Conservation (phyloP, 2,797 vertebrate species). For the Oreonectes daqikongensis region DNA sequence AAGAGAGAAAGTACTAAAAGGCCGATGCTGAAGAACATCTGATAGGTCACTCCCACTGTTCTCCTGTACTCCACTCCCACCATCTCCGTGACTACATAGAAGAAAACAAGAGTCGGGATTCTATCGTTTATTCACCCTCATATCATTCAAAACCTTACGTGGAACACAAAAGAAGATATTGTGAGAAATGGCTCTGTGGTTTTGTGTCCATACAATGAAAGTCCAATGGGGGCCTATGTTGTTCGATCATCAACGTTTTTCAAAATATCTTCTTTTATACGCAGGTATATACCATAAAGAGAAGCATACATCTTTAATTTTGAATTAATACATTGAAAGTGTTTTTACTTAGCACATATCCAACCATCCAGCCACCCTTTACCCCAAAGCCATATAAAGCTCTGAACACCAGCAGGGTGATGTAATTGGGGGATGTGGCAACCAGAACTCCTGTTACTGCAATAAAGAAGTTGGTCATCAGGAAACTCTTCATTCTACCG, state of each 20-base stretch:
- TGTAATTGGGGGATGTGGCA: conserved; percentile 87
- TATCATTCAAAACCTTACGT: too few species aligned
- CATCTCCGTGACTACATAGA: conserved; percentile 87
- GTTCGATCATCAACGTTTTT: too few species aligned
- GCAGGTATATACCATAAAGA: too few species aligned
- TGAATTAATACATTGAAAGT: not conserved
- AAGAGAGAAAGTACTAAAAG: conserved; percentile 90
- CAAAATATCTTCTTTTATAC: too few species aligned
- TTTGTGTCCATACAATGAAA: too few species aligned
- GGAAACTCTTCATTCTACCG: conserved; percentile 86
- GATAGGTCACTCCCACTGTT: conserved; percentile 87
- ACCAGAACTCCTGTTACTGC: conserved; percentile 85
- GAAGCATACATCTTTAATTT: too few species aligned
- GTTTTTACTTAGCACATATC: conserved; percentile 88
- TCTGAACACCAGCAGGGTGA: conserved; percentile 86
- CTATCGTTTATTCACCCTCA: too few species aligned
- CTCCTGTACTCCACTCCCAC: conserved; percentile 90
- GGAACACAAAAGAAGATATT: too few species aligned
- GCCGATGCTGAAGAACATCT: conserved; percentile 93
- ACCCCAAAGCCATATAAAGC: conserved; percentile 88
- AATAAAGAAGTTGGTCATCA: conserved; percentile 85
- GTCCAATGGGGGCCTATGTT: too few species aligned
- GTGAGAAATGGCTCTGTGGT: too few species aligned
- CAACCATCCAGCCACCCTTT: conserved; percentile 92
- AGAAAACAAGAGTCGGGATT: not conserved